phyloP scores from a whole-genome alignment of 2,888 invertebrate genomes.

The Habroteleia sp. region DNA sequence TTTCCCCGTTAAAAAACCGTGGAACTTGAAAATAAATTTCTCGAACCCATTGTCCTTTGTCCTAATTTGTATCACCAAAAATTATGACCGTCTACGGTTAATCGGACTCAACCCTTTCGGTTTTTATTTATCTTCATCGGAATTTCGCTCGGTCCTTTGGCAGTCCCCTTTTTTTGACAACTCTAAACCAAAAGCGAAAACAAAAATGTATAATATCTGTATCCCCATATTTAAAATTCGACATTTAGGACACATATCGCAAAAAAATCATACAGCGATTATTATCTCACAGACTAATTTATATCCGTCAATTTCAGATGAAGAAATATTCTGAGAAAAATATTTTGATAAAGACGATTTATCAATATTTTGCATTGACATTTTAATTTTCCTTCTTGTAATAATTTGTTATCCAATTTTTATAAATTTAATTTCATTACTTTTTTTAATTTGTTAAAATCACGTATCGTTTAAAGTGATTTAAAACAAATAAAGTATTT shows the following conservation, averaged over 20 bases:
- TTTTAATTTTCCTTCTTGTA: too few species aligned
- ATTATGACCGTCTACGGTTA: constrained; percentile 39
- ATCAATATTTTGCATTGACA: too few species aligned
- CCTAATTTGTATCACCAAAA: constrained; percentile 52
- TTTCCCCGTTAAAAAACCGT: not conserved
- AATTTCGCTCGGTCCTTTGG: constrained; percentile 41
- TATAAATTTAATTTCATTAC: too few species aligned
- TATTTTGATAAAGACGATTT: too few species aligned
- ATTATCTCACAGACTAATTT: constrained; percentile 25
- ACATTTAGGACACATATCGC: constrained; percentile 20
- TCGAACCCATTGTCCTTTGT: constrained; percentile 27
- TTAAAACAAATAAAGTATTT: too few species aligned
- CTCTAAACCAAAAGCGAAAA: constrained; percentile 19
- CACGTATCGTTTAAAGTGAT: too few species aligned
- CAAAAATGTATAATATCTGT: constrained; percentile 41
- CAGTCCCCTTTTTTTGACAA: constrained; percentile 44
- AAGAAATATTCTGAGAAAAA: not conserved
- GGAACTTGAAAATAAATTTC: constrained; percentile 19
- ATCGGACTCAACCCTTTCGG: constrained; percentile 19
- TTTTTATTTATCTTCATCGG: constrained; percentile 47
- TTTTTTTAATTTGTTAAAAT: too few species aligned
- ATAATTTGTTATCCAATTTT: too few species aligned
- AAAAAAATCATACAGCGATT: constrained; percentile 37
- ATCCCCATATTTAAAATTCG: constrained; percentile 52
- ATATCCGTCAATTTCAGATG: constrained; percentile 1